phyloP scores from a whole-genome alignment of 2,797 vertebrate species.

The Melanotaenia pygmaea region DNA sequence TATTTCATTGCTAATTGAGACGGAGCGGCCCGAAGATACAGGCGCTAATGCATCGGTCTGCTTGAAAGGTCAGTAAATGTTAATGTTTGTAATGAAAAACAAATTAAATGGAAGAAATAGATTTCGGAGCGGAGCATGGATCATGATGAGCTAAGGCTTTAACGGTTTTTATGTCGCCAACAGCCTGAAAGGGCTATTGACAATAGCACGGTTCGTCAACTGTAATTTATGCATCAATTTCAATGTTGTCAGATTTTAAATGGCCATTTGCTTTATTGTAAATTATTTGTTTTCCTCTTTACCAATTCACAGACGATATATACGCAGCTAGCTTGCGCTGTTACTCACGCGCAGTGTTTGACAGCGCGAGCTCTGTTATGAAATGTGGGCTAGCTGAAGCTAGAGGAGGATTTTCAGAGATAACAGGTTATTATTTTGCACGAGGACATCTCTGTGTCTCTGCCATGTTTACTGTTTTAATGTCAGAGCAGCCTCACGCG shows the following conservation, averaged over 20 bases:
- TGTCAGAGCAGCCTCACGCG: conserved; percentile 14
- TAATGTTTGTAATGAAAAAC: not conserved
- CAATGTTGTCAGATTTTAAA: not conserved
- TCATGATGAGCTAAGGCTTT: conserved; percentile 28
- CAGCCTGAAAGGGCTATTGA: not conserved
- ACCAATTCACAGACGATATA: conserved; percentile 1
- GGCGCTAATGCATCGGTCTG: conserved; percentile 5
- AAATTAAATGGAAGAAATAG: conserved; percentile 36
- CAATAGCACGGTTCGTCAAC: not conserved
- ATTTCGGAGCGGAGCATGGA: conserved; percentile 43
- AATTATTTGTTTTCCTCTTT: not conserved
- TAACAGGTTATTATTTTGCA: not conserved
- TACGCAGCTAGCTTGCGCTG: conserved; percentile 41
- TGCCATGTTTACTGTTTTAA: not conserved
- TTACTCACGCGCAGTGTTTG: conserved; percentile 14
- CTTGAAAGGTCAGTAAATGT: conserved; percentile 54
- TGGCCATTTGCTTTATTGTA: not conserved
- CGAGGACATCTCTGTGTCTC: not conserved
- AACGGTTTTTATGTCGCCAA: not conserved
- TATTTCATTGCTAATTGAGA: not conserved
- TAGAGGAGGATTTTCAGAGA: not conserved
- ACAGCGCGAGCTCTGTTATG: conserved; percentile 22
- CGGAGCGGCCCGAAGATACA: not conserved
- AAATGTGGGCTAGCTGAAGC: not conserved
- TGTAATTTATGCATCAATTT: not conserved